Percentiles rank a stretch among this genome's conserved stretches.
Conservation (phyloP, 2,888 invertebrate species). For the Troglohyphantes excavatus region DNA sequence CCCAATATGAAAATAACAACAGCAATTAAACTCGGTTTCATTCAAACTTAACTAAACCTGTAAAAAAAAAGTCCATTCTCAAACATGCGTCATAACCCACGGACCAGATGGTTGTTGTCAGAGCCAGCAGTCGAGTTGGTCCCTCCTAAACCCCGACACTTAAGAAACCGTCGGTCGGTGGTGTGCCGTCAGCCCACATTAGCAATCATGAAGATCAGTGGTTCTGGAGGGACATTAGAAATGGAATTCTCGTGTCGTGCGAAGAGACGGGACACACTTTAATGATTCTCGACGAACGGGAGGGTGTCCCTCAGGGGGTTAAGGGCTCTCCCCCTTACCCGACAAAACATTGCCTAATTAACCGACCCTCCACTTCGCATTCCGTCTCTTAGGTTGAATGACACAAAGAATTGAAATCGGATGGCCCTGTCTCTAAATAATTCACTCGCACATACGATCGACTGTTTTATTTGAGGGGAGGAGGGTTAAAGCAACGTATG, state of each 20-base stretch:
- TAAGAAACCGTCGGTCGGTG: slow-evolving; percentile 57
- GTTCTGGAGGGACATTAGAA: slow-evolving; percentile 74
- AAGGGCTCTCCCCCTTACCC: slow-evolving; percentile 27
- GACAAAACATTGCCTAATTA: slow-evolving; percentile 72
- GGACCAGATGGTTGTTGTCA: too few relatives aligned
- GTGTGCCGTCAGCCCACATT: slow-evolving; percentile 69
- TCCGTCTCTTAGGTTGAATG: slow-evolving; percentile 60
- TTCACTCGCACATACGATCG: slow-evolving; percentile 33
- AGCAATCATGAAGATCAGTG: slow-evolving; percentile 79
- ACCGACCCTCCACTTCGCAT: slow-evolving; percentile 53
- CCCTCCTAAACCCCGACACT: slow-evolving; percentile 65
- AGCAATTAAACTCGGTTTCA: too few relatives aligned
- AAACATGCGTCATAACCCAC: too few relatives aligned
- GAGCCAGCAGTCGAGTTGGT: too few relatives aligned
- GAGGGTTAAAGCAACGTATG: background rate
- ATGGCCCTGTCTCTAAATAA: slow-evolving; percentile 65
- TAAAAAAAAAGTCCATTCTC: too few relatives aligned
- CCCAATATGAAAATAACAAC: too few relatives aligned
- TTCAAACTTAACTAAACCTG: too few relatives aligned
- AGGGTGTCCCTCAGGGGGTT: slow-evolving; percentile 29
- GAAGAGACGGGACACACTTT: slow-evolving; percentile 67
- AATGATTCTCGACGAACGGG: slow-evolving; percentile 69
- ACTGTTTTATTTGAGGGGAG: slow-evolving; percentile 48
- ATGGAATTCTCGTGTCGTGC: slow-evolving; percentile 76
- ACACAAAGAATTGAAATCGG: slow-evolving; percentile 76